Conservation (phyloP, 2,888 invertebrate species). For the Amblyjoppa proteus region DNA sequence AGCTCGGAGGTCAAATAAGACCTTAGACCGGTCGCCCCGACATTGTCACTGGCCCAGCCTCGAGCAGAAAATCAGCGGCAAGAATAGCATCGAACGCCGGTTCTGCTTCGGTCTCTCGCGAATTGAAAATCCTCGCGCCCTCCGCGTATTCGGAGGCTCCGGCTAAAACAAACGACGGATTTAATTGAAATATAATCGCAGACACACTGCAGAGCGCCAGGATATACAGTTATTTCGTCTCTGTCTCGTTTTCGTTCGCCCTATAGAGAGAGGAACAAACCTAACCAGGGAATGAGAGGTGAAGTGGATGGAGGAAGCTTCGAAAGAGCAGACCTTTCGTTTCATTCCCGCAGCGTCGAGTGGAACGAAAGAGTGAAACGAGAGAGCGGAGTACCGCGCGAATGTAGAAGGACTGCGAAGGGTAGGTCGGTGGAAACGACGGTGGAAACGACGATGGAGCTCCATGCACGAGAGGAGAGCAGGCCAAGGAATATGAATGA, state of each 20-base stretch:
- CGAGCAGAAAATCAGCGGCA: conserved; percentile 17
- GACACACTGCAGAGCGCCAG: conserved; percentile 49
- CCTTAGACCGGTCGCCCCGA: neutral
- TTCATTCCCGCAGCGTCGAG: conserved; percentile 40
- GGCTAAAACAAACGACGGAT: conserved; percentile 71
- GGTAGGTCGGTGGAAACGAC: conserved; percentile 12
- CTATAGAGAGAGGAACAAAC: conserved; percentile 27
- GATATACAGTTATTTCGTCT: conserved; percentile 17
- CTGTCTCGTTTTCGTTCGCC: conserved; percentile 9
- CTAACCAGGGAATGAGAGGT: conserved; percentile 21
- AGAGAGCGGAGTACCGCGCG: neutral
- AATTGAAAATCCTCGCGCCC: conserved; percentile 52
- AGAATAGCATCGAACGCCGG: conserved; percentile 15
- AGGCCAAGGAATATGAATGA: conserved; percentile 25
- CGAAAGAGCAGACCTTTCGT: conserved; percentile 38
- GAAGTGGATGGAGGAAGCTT: conserved; percentile 38
- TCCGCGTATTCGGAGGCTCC: conserved; percentile 12
- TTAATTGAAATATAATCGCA: conserved; percentile 74
- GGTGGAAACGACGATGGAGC: conserved; percentile 18
- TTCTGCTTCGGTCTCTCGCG: conserved; percentile 47
- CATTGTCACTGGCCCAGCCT: neutral
- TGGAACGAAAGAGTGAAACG: conserved; percentile 30
- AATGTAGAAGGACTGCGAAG: conserved; percentile 13
- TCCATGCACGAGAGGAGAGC: neutral
- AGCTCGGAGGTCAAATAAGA: neutral